Evolutionary conservation across 2,797 vertebrate genomes (phyloP).

Genomic region (Eleutherodactylus coqui): DNA sequence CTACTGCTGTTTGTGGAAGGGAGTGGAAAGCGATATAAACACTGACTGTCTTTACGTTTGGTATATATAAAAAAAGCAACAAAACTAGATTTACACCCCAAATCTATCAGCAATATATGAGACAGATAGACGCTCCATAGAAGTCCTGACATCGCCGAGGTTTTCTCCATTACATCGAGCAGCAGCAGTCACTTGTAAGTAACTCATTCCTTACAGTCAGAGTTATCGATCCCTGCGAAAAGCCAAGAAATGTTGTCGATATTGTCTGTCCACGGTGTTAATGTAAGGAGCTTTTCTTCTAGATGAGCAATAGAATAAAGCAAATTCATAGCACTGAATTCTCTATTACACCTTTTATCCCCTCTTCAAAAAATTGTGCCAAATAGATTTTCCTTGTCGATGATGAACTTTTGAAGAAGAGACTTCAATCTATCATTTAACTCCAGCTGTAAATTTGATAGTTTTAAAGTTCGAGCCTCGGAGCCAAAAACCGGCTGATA

Average conservation of each 20-base stretch:
- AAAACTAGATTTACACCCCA: not conserved
- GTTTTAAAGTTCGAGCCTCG: not conserved
- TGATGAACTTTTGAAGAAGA: not conserved
- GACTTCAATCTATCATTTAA: not conserved
- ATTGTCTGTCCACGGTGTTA: slow-evolving; percentile 52
- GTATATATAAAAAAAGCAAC: not conserved
- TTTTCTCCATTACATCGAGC: slow-evolving; percentile 16
- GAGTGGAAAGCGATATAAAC: not conserved
- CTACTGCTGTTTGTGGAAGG: not conserved
- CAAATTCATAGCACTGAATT: slow-evolving; percentile 18
- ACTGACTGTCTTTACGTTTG: not conserved
- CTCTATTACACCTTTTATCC: slow-evolving; percentile 52
- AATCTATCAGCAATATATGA: not conserved
- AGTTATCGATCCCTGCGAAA: slow-evolving; percentile 48
- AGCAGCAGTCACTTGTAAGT: slow-evolving; percentile 36
- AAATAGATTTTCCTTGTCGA: slow-evolving; percentile 38
- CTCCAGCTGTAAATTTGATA: not conserved
- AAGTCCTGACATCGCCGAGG: slow-evolving; percentile 15
- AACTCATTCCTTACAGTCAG: slow-evolving; percentile 55
- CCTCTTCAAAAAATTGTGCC: slow-evolving; percentile 34
- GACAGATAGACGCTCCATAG: not conserved
- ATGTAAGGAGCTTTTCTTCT: slow-evolving; percentile 46
- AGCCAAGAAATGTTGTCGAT: slow-evolving; percentile 53
- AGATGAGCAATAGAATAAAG: slow-evolving; percentile 30
- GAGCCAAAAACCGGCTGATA: not conserved